These are phyloP conservation scores for Patella pellucida DNA, from an alignment of 2,888 invertebrate genomes.

Conservation along the genomic window DNA sequence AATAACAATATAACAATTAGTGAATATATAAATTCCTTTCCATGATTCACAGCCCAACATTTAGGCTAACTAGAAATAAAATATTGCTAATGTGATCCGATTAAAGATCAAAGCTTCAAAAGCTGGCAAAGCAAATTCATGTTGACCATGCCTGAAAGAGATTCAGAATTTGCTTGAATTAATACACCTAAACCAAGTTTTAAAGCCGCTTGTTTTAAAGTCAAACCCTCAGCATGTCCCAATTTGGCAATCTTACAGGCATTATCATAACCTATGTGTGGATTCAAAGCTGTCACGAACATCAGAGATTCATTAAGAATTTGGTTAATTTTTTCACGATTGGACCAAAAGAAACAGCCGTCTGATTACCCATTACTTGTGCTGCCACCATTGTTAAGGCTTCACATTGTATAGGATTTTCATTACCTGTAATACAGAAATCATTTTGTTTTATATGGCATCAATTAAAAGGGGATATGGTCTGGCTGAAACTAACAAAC, in stretches of 20 bases:
- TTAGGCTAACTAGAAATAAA: no score
- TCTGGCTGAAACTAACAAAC: background rate
- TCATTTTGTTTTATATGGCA: background rate
- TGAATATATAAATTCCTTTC: no score
- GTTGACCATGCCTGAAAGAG: no score
- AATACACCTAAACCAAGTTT: constrained; percentile 78
- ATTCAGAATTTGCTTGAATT: no score
- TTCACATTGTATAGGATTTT: constrained; percentile 99
- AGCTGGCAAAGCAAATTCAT: no score
- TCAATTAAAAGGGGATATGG: background rate
- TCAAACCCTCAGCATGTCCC: constrained; percentile 91
- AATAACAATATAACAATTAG: no score
- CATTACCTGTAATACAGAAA: constrained; percentile 79
- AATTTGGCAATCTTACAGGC: constrained; percentile 97
- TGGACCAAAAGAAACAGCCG: constrained; percentile 88
- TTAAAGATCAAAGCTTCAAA: no score
- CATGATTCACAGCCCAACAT: no score
- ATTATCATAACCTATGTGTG: constrained; percentile 95
- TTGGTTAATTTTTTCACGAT: constrained; percentile 80
- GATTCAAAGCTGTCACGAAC: constrained; percentile 97
- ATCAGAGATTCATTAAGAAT: constrained; percentile 94
- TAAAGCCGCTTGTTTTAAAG: constrained; percentile 88
- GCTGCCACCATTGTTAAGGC: constrained; percentile 95
- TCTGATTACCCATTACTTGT: constrained; percentile 96
- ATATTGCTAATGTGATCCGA: no score